phyloP scores from a whole-genome alignment of 2,888 invertebrate genomes.

The Callinectes sapidus region DNA sequence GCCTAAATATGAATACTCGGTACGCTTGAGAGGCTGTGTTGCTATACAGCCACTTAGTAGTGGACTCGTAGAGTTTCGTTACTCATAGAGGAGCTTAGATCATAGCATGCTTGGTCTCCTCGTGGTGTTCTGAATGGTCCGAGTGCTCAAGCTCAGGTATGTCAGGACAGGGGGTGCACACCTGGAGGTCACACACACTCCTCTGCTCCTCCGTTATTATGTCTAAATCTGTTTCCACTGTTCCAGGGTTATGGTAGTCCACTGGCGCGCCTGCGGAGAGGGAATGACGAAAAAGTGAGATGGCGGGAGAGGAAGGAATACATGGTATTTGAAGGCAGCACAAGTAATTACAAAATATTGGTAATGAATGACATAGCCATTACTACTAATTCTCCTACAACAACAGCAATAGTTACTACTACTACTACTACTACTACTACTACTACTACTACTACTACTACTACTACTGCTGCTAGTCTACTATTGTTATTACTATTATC shows the following conservation, averaged over 20 bases:
- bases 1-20: neutral
- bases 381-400: neutral
- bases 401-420: neutral
- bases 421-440: neutral
- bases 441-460: no score
- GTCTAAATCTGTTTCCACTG: neutral
- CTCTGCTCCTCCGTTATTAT: conserved; percentile 16
- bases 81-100: neutral
- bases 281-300: neutral
- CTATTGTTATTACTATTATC: no score
- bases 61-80: neutral
- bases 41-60: neutral
- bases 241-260: neutral
- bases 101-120: neutral
- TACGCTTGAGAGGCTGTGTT: neutral
- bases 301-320: neutral
- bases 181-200: conserved; percentile 39
- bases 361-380: neutral
- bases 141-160: neutral
- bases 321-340: neutral
- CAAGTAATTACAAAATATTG: neutral
- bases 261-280: neutral
- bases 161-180: conserved; percentile 17
- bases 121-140: neutral
- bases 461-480: neutral